Conservation (phyloP, 2,797 vertebrate species). For the Hipposideros larvatus region DNA sequence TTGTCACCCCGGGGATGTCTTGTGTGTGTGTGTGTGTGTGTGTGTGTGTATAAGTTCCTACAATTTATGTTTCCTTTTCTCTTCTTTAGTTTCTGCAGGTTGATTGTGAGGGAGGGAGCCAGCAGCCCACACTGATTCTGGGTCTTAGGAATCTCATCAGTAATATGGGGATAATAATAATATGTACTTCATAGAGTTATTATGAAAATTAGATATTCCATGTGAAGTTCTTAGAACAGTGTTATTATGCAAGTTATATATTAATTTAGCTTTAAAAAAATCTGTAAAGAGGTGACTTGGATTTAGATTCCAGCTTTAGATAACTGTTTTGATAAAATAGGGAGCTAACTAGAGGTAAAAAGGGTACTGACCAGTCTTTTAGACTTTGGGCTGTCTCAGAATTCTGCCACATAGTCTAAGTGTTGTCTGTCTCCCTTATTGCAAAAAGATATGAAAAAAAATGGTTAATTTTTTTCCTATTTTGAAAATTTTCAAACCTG, state of each 20-base stretch:
- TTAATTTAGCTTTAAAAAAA: slow-evolving; percentile 37
- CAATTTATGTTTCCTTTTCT: slow-evolving; percentile 31
- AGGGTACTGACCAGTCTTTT: neutral
- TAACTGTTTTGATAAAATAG: slow-evolving; percentile 30
- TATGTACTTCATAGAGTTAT: neutral
- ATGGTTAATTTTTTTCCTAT: neutral
- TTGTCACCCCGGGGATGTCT: neutral
- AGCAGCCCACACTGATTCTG: slow-evolving; percentile 9
- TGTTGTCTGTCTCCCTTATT: neutral
- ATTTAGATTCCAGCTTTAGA: neutral
- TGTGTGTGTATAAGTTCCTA: neutral
- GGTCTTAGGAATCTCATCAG: neutral
- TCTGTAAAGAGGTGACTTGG: neutral
- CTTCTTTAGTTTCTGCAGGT: neutral
- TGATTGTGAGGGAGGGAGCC: neutral
- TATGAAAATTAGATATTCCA: slow-evolving; percentile 33
- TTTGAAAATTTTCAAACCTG: slow-evolving; percentile 32
- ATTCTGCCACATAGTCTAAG: neutral
- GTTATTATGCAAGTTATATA: neutral
- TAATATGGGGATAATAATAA: neutral
- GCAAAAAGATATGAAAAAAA: neutral
- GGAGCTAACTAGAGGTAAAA: neutral
- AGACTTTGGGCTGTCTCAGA: neutral
- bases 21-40: neutral
- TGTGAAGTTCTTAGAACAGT: slow-evolving; percentile 35